Evolutionary conservation across 92 coral and sea anemone species (phyloP), one percentile per base, ranked within the genome.

Genomic region (Phymanthus crucifer): DNA sequence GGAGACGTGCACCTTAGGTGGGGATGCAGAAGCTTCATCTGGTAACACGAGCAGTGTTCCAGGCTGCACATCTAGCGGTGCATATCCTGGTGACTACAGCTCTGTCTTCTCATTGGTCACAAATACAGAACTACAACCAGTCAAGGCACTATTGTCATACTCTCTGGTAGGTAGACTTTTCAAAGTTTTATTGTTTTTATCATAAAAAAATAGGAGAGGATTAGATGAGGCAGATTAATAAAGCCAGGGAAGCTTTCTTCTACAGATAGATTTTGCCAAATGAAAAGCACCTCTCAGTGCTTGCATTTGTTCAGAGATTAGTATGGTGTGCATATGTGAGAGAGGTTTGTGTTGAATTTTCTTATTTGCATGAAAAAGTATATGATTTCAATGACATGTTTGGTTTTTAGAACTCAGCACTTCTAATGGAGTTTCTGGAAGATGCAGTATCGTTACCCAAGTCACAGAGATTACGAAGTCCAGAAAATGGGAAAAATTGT

Each of bases 81-180:
- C 72, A 11, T 74, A 81, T 32, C 77, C 83, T 78, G 98, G 93
- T 66, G 96, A 93, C 85, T 96, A 96, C 64, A 81, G 90, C 58
- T 91, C 98, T 75, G 99, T 96, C n/a, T 88, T 90, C 66, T 88
- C 94, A 31, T 80, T 96, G 85, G 99, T 96, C 40, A 93, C 98
- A 61, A 93, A 91, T 76, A 86, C 96, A 29, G 96, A 93, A 27
- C 89, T 89, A 27, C 99, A 96, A 71, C 98, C 99, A 32, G 90
- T 87, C 23, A 90, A 91, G 58, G 89, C 91, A 34, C 78, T 96
- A 83, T 85, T 93, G 92, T 85, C 94, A 10, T 94, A 90, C 91
- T 94, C 96, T 31, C 70, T 96, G 94, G 99, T 96, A 89, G 1
- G 90, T 81, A 23, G 2, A 2, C 56, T 56, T 6, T 3, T n/a